phyloP scores from a whole-genome alignment of 2,797 vertebrate genomes.

The Micrastur ruficollis region DNA sequence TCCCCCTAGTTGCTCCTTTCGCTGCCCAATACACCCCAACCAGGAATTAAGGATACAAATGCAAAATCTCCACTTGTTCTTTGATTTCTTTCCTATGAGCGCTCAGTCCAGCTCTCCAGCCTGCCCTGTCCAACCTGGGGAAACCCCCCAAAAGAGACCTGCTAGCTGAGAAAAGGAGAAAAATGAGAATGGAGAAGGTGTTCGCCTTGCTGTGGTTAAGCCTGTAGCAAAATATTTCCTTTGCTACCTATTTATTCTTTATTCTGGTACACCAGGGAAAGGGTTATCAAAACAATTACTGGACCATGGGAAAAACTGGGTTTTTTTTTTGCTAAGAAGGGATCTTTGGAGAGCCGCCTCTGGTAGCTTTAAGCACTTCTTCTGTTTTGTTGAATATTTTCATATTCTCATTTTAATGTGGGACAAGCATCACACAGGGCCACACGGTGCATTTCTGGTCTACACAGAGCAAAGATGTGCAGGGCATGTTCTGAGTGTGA shows the following conservation, averaged over 20 bases:
- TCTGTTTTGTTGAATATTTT: not conserved
- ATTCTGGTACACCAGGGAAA: not conserved
- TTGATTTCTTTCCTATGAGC: not conserved
- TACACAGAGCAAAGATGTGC: not conserved
- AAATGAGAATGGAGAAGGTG: not conserved
- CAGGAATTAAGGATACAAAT: not conserved
- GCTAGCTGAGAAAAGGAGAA: not conserved
- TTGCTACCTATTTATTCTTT: not conserved
- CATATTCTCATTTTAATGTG: not conserved
- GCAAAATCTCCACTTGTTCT: not conserved
- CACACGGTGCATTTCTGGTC: not conserved
- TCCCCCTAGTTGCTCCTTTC: not conserved
- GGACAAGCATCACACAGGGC: fast-evolving
- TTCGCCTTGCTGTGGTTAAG: not conserved
- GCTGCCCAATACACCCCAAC: not conserved
- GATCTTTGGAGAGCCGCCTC: not conserved
- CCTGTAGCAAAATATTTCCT: not conserved
- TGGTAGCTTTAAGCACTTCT: not conserved
- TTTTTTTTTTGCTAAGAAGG: not conserved
- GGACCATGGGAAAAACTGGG: not conserved
- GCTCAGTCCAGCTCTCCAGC: not conserved
- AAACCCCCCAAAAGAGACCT: not conserved
- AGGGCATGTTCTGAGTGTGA: not conserved
- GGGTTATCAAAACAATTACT: not conserved
- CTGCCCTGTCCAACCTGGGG: not conserved